Evolutionary conservation across 2,797 vertebrate species (phyloP).

Genomic region (Cottoperca gobio): DNA sequence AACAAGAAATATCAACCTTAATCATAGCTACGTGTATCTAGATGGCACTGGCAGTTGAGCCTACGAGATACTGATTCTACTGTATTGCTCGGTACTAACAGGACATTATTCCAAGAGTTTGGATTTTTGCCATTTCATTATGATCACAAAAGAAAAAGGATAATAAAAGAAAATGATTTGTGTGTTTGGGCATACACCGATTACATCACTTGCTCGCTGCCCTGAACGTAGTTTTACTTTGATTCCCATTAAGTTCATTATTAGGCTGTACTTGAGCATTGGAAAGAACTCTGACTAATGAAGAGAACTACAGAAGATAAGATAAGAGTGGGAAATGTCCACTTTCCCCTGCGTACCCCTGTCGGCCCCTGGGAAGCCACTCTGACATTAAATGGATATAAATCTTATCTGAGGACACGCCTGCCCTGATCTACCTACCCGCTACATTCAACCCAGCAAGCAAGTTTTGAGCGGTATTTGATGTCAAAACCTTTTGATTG

Average conservation of each 20-base stretch:
- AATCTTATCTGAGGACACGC: slow-evolving; percentile 1
- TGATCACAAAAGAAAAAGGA: slow-evolving; percentile 10
- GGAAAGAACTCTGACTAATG: background rate
- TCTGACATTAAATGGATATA: slow-evolving; percentile 4
- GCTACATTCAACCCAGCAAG: no score
- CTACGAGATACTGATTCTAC: no score
- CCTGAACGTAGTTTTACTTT: no score
- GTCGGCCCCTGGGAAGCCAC: background rate
- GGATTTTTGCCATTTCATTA: background rate
- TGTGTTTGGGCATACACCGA: no score
- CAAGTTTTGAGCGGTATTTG: background rate
- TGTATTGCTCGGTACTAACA: no score
- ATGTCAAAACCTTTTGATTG: slow-evolving; percentile 24
- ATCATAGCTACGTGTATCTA: background rate
- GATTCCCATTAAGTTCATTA: no score
- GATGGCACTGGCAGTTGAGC: background rate
- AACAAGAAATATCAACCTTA: slow-evolving; percentile 3
- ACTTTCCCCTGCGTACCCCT: background rate
- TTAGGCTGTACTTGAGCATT: background rate
- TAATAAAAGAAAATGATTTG: no score
- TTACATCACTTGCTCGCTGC: no score
- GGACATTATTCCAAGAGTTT: background rate
- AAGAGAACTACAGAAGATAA: background rate
- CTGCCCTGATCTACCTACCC: background rate
- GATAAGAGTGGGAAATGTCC: background rate